Percentiles rank a stretch among this genome's conserved stretches.
phyloP scores from a whole-genome alignment of 2,113 vertebrate genomes.

The Brachypteracias leptosomus region DNA sequence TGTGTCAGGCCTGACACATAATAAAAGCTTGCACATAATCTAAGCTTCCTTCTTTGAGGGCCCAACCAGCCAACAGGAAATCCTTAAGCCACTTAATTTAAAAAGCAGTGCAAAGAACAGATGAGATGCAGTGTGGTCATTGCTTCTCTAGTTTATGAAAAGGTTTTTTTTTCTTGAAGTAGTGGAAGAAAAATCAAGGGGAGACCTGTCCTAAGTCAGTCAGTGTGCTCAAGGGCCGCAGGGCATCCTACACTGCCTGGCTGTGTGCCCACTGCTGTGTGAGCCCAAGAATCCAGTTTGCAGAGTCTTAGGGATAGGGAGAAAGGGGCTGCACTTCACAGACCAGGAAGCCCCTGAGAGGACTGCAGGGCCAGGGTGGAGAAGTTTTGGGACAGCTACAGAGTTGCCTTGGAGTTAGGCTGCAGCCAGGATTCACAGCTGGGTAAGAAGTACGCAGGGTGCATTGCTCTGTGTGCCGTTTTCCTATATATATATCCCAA shows the following conservation, averaged over 20 bases:
- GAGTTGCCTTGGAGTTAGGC: neutral
- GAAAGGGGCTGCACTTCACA: neutral
- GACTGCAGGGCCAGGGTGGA: neutral
- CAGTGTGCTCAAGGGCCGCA: fast-evolving
- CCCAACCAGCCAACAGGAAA: neutral
- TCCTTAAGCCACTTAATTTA: neutral
- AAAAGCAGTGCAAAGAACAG: neutral
- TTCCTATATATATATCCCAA: neutral
- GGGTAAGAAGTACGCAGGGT: neutral
- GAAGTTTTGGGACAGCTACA: neutral
- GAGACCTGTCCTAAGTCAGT: neutral
- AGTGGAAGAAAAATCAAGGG: neutral
- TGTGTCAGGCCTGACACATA: neutral
- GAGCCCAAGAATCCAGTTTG: neutral
- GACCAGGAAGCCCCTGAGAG: no score
- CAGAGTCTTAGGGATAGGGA: neutral
- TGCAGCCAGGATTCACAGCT: neutral
- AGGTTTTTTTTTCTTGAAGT: neutral
- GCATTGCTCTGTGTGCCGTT: neutral
- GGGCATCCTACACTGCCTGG: fast-evolving
- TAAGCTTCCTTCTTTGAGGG: neutral
- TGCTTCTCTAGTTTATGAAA: neutral
- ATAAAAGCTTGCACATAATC: neutral
- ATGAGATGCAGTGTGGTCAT: no score
- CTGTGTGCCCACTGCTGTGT: fast-evolving